Conservation (phyloP, 1,140 invertebrate genomes). For the Drosophila quadrilineata region DNA sequence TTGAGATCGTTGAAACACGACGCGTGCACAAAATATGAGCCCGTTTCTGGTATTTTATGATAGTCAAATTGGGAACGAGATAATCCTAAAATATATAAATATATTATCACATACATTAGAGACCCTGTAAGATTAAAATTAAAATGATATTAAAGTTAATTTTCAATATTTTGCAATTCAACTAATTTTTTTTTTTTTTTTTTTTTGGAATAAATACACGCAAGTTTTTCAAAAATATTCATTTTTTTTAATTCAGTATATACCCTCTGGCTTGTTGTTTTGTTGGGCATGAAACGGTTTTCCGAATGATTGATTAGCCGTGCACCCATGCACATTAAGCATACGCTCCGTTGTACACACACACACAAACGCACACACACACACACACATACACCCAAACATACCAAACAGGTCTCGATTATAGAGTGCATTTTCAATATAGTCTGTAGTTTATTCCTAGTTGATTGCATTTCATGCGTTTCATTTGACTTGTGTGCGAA, state of each 20-base stretch:
- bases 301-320: slow-evolving; percentile 49
- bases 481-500: no score
- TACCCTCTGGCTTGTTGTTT: not conserved
- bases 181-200: not conserved
- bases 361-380: no score
- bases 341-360: slow-evolving; percentile 56
- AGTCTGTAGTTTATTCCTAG: no score
- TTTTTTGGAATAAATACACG: no score
- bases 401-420: no score
- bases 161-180: not conserved
- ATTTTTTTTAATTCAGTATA: no score
- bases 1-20: slow-evolving; percentile 13
- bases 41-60: slow-evolving; percentile 31
- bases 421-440: no score
- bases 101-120: not conserved
- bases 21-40: slow-evolving; percentile 32
- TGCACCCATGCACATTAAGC: slow-evolving; percentile 28
- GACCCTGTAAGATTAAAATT: slow-evolving; percentile 5
- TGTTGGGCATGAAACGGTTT: slow-evolving; percentile 31
- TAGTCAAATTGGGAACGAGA: slow-evolving; percentile 32
- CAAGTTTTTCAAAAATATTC: no score
- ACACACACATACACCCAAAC: no score
- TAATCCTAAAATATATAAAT: not conserved
- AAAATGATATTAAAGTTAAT: not conserved
- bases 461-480: no score